Base-by-base conservation (phyloP, 2,113 vertebrate species). In the Drymodes brunneopygia region DNA sequence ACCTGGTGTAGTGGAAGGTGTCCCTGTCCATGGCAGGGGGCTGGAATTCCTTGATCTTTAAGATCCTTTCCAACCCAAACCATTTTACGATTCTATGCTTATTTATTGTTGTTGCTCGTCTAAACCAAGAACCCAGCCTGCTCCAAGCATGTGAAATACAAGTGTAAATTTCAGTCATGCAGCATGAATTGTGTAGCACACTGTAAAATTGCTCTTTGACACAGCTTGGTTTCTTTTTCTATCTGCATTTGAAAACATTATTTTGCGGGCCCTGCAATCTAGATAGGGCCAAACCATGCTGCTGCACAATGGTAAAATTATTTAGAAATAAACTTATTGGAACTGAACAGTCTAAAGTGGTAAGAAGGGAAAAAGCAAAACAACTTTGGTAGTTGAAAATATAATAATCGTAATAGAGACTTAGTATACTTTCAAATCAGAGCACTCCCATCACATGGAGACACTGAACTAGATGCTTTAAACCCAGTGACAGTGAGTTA, bases 401-500 rank as follows among this genome's bases (percentile, higher is more conserved):
- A 3, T 5, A 58, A 15, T 1, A 42, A 12, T 58, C 28, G 18
- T 1, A 2, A 13, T 0, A 72, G 16, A 24, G 58, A 53, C 42
- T 6, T 0, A 7, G 6, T 2, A 5, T 10, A 4, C 11, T 31
- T 78, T 4, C 48, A 40, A 64, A 58, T 31, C 6, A 20, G 22
- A 71, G 61, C 27, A 6, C 25, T 54, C 14, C 8, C 6, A 47
- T 31, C 31, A 22, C 45, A 61, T 1, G 13, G 36, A 50, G 42
- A 85, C 38, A 11, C 33, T 10, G 11, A 12, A 7, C 16, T 8
- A 1, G 35, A 6, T 15, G 64, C 48, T 86, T 75, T 33, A 69
- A 67, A 72, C 29, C 27, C 67, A 23, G 24, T 29, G 51, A 16
- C 20, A 75, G 25, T 35, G 11, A 57, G 29, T 11, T 57, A 3